Base-by-base conservation (phyloP, 2,113 vertebrate genomes). In the Malurus alboscapulatus region DNA sequence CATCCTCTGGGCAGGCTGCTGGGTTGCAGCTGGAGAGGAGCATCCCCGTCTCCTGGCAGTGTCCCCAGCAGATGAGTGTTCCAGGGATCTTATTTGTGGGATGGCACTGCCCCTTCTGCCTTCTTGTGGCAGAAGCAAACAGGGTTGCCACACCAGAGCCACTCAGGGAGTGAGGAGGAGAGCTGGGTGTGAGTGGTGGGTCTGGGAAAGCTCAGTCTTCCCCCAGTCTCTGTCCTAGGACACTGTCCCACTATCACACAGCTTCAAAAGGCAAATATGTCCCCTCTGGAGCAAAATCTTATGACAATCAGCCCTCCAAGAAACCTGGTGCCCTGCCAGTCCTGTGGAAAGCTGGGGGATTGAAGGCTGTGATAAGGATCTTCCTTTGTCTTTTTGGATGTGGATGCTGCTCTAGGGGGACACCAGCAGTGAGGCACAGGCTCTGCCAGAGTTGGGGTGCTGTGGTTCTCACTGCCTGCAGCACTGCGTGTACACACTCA, bases 21-120 rank as follows among this genome's bases (percentile, higher is more conserved):
- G 24, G 26, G 50, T 27, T 76, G n/a, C 55, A 72, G 45, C 16
- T 36, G 61, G 44, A 90, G 61, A 84, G 26, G 26, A 88, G 13
- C 51, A 71, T 62, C 11, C 14, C 14, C 6, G 2, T 15, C 32
- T 93, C 65, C 68, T 3, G 7, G 34, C 29, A 59, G 47, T 12
- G 1, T 7, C 3, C 17, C 14, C 32, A 47, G 32, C 21, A n/a
- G 38, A 19, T 59, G 36, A 34, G 25, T 11, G 25, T 29, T 45
- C 24, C 40, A 82, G 53, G 24, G 19, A 58, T 2, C 4, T 0
- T 51, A 4, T 4, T 4, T 2, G 2, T 0, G 2, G 42, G 50
- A 36, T 6, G 5, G 27, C 30, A 24, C 12, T 80, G 45, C 12
- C 17, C 26, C 17, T 67, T 62, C 53, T 36, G 30, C n/a, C 42